Percentiles rank a stretch among this genome's conserved stretches.
These are phyloP conservation scores for Drosophila rubida DNA, from an alignment of 2,888 invertebrate species.

Conservation along the genomic window DNA sequence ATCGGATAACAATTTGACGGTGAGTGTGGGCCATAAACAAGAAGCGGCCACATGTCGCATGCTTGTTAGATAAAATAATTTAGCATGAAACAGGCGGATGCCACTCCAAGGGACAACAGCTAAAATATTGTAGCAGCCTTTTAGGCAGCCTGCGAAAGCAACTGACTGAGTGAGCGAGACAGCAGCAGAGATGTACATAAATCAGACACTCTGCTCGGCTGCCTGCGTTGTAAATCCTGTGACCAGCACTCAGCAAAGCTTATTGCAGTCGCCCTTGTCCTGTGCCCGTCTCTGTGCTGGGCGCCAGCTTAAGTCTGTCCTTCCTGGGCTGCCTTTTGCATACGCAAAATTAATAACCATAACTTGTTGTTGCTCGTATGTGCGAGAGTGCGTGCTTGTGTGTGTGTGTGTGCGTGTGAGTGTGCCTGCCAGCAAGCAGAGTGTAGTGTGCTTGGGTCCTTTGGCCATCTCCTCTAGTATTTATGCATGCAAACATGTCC, in stretches of 20 bases:
- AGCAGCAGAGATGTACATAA: constrained; percentile 45
- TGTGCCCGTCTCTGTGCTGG: constrained; percentile 9
- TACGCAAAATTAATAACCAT: constrained; percentile 80
- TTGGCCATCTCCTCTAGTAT: constrained; percentile 71
- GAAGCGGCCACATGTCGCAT: constrained; percentile 37
- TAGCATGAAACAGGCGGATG: constrained; percentile 36
- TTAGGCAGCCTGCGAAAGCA: constrained; percentile 13
- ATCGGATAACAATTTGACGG: constrained; percentile 92
- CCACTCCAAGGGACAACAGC: constrained; percentile 14
- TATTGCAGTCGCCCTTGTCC: constrained; percentile 56
- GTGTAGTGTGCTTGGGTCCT: constrained; percentile 22
- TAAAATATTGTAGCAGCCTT: constrained; percentile 50
- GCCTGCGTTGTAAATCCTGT: constrained; percentile 68
- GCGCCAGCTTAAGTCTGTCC: constrained; percentile 62
- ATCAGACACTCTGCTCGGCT: constrained; percentile 71
- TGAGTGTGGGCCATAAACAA: constrained; percentile 74
- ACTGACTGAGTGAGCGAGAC: neutral
- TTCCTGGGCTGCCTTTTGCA: constrained; percentile 68
- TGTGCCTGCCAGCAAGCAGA: neutral
- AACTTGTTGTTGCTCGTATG: constrained; percentile 64
- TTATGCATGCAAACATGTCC: constrained; percentile 80
- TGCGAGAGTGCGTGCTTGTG: constrained; percentile 18
- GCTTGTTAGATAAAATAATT: constrained; percentile 57
- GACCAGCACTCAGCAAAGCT: constrained; percentile 76
- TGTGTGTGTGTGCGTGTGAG: constrained; percentile 9